These are phyloP conservation scores for Drosophila mimetica DNA, from an alignment of 2,888 invertebrate species.

Conservation along the genomic window DNA sequence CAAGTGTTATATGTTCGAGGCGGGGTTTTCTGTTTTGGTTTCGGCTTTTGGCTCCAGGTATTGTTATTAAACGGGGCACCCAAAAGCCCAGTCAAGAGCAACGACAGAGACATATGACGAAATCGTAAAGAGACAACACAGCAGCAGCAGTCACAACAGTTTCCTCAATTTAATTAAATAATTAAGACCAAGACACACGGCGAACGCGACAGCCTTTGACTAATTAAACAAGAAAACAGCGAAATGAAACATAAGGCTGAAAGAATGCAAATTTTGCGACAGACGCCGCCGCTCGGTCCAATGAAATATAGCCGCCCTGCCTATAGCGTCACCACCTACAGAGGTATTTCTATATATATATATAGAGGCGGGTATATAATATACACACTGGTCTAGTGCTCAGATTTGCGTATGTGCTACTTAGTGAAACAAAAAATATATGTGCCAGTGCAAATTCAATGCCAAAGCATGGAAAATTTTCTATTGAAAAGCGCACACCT, in stretches of 20 bases:
- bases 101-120: constrained; percentile 57
- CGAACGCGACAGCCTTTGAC: constrained; percentile 36
- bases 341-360: constrained; percentile 12
- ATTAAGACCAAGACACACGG: constrained; percentile 60
- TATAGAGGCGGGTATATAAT: too few species aligned
- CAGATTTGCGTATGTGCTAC: constrained; percentile 35
- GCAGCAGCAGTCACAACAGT: constrained; percentile 39
- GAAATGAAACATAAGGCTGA: constrained; percentile 28
- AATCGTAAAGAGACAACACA: constrained; percentile 40
- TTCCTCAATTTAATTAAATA: constrained; percentile 72
- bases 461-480: constrained; percentile 46
- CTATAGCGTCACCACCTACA: constrained; percentile 34
- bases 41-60: constrained; percentile 16
- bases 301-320: constrained; percentile 24
- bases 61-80: constrained; percentile 51
- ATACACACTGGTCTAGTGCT: constrained; percentile 1
- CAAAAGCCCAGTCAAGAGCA: constrained; percentile 39
- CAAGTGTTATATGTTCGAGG: constrained; percentile 26
- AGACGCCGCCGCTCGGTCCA: constrained; percentile 27
- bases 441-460: constrained; percentile 43
- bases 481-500: constrained; percentile 32
- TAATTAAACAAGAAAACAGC: constrained; percentile 46
- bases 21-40: constrained; percentile 17
- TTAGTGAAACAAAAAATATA: constrained; percentile 22
- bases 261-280: constrained; percentile 37